Evolutionary conservation across 2,797 vertebrate species (phyloP).

Genomic region (Parauchenoglanis ngamensis): DNA sequence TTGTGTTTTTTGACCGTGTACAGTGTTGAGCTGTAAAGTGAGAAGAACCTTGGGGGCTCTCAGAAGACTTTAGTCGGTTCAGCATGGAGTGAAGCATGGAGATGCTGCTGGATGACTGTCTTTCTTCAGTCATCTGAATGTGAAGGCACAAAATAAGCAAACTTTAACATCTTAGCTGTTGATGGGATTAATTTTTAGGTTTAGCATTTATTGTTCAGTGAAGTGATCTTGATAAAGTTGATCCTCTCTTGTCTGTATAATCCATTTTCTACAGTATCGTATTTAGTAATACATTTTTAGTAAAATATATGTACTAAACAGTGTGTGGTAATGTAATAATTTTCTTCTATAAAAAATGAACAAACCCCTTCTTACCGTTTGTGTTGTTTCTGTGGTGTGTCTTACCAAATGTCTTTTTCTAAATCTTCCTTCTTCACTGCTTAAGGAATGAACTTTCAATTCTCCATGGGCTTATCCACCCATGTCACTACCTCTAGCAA

Average conservation of each 20-base stretch:
- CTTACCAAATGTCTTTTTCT: constrained; percentile 18
- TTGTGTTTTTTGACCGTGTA: not conserved
- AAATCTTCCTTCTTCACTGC: not conserved
- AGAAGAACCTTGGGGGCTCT: constrained; percentile 9
- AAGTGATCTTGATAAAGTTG: not conserved
- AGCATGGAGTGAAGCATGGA: constrained; percentile 45
- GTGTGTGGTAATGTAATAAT: not conserved
- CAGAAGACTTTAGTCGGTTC: constrained; percentile 29
- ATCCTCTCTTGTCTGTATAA: not conserved
- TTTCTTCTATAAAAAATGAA: not conserved
- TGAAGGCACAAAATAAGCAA: constrained; percentile 1
- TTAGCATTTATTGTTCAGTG: not conserved
- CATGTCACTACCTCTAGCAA: not conserved
- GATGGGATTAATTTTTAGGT: not conserved
- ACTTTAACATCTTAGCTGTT: not conserved
- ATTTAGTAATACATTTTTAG: not conserved
- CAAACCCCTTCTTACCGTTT: constrained; percentile 43
- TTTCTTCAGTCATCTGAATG: constrained; percentile 42
- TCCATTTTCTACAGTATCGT: not conserved
- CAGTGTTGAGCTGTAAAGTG: not conserved
- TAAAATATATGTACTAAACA: not conserved
- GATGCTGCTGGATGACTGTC: not conserved
- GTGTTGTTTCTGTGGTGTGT: constrained; percentile 11
- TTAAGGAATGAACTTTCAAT: not conserved
- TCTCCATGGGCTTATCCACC: not conserved